Percentiles rank a stretch among this genome's conserved stretches.
phyloP scores from a whole-genome alignment of 2,797 vertebrate species.

The Tokudaia tokunoshimensis region DNA sequence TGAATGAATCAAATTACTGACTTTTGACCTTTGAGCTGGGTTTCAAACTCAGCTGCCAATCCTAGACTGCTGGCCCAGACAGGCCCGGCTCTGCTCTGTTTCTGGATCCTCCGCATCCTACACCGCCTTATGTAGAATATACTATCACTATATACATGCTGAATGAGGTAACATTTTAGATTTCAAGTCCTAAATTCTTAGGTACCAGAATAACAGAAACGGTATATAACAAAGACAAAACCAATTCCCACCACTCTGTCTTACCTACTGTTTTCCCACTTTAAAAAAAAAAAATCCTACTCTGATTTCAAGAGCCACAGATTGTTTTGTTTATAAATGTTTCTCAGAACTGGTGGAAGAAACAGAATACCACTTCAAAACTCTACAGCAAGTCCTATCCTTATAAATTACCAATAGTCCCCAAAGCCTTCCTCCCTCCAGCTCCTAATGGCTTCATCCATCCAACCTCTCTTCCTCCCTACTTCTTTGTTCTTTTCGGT shows the following conservation, averaged over 20 bases:
- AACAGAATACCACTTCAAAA: slow-evolving; percentile 41
- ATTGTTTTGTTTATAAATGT: background rate
- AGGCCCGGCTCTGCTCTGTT: slow-evolving; percentile 9
- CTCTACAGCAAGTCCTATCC: background rate
- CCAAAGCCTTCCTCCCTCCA: background rate
- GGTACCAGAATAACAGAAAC: slow-evolving; percentile 25
- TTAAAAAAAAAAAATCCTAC: slow-evolving; percentile 13
- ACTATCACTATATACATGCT: slow-evolving; percentile 4
- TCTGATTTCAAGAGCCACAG: slow-evolving; percentile 24
- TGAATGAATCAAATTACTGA: slow-evolving; percentile 39
- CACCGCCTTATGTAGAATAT: slow-evolving; percentile 2
- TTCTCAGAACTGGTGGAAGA: slow-evolving; percentile 30
- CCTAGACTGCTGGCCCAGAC: background rate
- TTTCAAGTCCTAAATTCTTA: slow-evolving; percentile 32
- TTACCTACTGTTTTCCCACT: background rate
- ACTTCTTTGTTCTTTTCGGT: background rate
- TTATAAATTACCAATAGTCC: background rate
- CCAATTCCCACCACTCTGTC: background rate
- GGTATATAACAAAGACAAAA: background rate
- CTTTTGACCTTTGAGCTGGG: background rate
- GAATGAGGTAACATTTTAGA: slow-evolving; percentile 56
- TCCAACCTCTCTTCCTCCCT: background rate
- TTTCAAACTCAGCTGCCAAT: slow-evolving; percentile 23
- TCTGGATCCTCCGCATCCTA: background rate
- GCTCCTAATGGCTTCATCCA: background rate